Conservation (phyloP, 2,888 invertebrate genomes). For the Neocrepidodera transversa region DNA sequence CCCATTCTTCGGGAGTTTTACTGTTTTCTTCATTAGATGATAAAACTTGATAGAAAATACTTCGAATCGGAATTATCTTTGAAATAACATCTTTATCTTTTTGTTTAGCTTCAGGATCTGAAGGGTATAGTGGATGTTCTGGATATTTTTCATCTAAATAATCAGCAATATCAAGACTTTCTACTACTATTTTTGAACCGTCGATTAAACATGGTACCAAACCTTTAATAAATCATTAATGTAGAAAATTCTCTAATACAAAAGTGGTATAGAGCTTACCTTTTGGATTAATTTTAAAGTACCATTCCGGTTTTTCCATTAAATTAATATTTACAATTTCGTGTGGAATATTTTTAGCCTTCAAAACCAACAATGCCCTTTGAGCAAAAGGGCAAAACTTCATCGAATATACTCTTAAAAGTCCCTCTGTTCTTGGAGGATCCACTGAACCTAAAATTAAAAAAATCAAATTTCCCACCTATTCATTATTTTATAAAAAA, state of each 20-base stretch:
- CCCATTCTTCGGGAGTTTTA: conserved; percentile 50
- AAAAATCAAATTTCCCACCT: no score
- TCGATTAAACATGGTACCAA: conserved; percentile 62
- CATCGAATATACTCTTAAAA: conserved; percentile 81
- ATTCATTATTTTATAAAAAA: no score
- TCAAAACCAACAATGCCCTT: conserved; percentile 74
- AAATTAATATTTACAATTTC: conserved; percentile 79
- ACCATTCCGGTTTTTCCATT: conserved; percentile 83
- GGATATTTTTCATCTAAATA: conserved; percentile 66
- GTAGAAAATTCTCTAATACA: no score
- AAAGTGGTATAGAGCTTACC: conserved; percentile 64
- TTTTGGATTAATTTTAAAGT: conserved; percentile 67
- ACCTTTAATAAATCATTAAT: no score
- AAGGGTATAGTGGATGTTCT: conserved; percentile 61
- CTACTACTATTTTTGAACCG: conserved; percentile 62
- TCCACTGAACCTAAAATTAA: conserved; percentile 67
- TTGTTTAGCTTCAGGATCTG: conserved; percentile 56
- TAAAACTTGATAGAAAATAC: conserved; percentile 47
- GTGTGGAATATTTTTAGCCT: conserved; percentile 78
- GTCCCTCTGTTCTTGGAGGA: conserved; percentile 69
- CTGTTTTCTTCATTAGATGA: conserved; percentile 39
- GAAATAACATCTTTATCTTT: conserved; percentile 52
- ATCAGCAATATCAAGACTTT: conserved; percentile 65
- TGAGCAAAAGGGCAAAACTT: conserved; percentile 86
- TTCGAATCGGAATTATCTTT: conserved; percentile 47